Base-by-base conservation (phyloP, 2,797 vertebrate genomes). In the Arnoldichthys spilopterus region DNA sequence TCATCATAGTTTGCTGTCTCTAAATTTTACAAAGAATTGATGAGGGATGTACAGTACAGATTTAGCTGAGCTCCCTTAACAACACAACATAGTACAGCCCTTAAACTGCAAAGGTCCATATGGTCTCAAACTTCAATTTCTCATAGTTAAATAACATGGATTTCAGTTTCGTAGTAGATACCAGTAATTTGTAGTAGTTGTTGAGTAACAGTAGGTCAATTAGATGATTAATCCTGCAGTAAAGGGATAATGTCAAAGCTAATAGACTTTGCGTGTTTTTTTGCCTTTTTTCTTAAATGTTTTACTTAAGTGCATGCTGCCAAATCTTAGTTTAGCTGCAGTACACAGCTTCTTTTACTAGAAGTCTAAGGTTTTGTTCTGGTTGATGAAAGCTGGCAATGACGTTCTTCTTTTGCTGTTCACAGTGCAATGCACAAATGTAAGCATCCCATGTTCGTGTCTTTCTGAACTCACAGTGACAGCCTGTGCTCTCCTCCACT, bases 401-500 rank as follows among this genome's bases (percentile, higher is more conserved):
- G 49, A 32, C 12, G 58, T 9, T 3, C 58, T 70, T 6, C 13
- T 0, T 22, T 69, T 24, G 5, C 0, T 43, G 11, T 67, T 54
- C 30, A 22, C 18, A 37, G 32, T 20, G 61, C 8, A 43, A 30
- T 72, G 61, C 43, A 45, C 43, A 45, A 45, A 12, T 45, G 43
- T 45, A 8, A 6, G n/a, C n/a, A n/a, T n/a, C n/a, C 7, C 3
- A 37, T 37, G 34, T 37, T 3, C 34, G 34, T 37, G 34, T 37
- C 34, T 37, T 8, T 37, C 34, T 43, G 47, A 49, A 51, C 26
- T 54, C 8, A 53, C 26, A 61, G 62, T 83, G 49, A 47, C 74
- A 71, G 84, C 63, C 49, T 45, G 59, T 63, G 49, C 62, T 85
- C 81, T 70, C 22, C 66, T 71, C 79, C 34, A 34, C 20, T 68